Evolutionary conservation across 2,888 invertebrate genomes (phyloP), one percentile per base, ranked within the genome.

Genomic region (Spialia ferax): DNA sequence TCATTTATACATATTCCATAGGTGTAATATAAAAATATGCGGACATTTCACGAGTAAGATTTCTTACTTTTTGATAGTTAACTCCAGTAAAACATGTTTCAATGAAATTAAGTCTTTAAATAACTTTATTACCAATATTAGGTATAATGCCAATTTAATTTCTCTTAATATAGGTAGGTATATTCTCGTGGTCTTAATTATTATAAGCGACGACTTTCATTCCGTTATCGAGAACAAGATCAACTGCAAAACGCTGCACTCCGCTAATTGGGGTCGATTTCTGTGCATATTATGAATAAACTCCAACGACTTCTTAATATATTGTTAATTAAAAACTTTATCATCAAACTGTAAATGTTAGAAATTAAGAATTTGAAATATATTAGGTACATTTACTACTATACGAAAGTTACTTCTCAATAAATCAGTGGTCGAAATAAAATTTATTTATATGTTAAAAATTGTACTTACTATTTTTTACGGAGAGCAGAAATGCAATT

Each of bases 191-290:
- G 32, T 29, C 55, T 55, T 55, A 55, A 55, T 55, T 54, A 26
- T 54, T n/a, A n/a, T 54, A 15, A 55, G 55, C 26, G 6, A 29
- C n/a, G 6, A 55, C 55, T 55, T 55, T 55, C 55, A 29, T 55
- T 55, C 29, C 15, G 32, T 29, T 55, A 55, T 55, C 55, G 2
- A 29, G 32, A 55, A 32, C 55, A 23, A 15, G 55, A 29, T 55
- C 55, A 22, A 26, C 55, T 29, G 15, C 55, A 15, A 29, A 50
- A 22, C 52, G 13, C 26, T 55, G 29, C 29, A 55, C 29, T 55
- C 55, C 15, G 20, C 26, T 55, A 55, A 29, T 55, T 55, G 55
- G 29, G 55, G 55, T 55, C 55, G 11, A 55, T 29, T 29, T 55
- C 32, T 29, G 18, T 18, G 18, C 55, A 52, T 1, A 55, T 13